These are phyloP conservation scores for Pygmarrhopalites habei DNA, from an alignment of 1,140 invertebrate genomes.

Conservation along the genomic window DNA sequence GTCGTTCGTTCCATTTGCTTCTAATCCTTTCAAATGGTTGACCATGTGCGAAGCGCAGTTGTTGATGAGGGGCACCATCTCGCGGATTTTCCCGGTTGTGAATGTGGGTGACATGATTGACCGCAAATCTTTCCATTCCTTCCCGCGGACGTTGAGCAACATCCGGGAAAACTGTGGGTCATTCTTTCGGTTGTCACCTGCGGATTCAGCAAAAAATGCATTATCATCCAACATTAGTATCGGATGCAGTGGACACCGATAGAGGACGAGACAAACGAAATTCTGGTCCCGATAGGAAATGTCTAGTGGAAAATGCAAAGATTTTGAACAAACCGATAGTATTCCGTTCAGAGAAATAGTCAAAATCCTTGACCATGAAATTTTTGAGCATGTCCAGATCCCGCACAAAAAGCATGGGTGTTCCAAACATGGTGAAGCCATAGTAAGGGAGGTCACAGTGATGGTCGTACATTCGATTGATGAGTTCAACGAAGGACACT, in stretches of 20 bases:
- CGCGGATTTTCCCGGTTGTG: constrained; percentile 43
- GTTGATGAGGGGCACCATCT: constrained; percentile 44
- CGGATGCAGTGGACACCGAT: too few relatives aligned
- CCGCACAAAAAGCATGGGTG: constrained; percentile 43
- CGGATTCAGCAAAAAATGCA: too few relatives aligned
- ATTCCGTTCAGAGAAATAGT: constrained; percentile 31
- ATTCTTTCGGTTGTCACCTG: too few relatives aligned
- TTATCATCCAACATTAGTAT: too few relatives aligned
- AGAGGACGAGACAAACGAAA: too few relatives aligned
- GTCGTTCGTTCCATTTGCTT: neutral
- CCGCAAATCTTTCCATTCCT: constrained; percentile 52
- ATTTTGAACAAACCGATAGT: neutral
- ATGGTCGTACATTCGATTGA: neutral
- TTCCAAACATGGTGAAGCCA: neutral
- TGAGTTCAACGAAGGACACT: neutral
- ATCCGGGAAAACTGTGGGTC: constrained; percentile 6
- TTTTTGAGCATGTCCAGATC: constrained; percentile 47
- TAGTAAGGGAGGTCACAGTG: neutral
- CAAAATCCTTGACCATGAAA: constrained; percentile 48
- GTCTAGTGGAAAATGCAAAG: too few relatives aligned
- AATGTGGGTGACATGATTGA: constrained; percentile 53
- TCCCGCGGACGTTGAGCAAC: constrained; percentile 22
- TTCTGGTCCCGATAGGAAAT: neutral
- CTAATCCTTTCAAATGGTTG: constrained; percentile 8
- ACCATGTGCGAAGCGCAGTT: constrained; percentile 41